Percentiles rank a stretch among this genome's conserved stretches.
Evolutionary conservation across 2,797 vertebrate species (phyloP).

Genomic region (Intellagama lesueurii): DNA sequence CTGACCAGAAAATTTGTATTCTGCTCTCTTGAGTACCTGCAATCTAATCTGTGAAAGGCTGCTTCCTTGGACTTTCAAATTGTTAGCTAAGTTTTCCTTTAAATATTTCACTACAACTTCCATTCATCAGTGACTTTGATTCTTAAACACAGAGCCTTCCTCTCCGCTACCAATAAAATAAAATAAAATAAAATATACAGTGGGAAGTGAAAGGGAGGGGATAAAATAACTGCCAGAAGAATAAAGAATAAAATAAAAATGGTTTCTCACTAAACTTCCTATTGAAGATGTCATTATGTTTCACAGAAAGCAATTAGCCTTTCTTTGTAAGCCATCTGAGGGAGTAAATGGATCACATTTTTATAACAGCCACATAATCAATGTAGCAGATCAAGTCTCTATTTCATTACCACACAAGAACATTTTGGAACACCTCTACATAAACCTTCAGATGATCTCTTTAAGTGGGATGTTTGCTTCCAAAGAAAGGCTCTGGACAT

Average conservation of each 20-base stretch:
- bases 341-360: conserved; percentile 62
- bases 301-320: conserved; percentile 55
- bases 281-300: conserved; percentile 31
- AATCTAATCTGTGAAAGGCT: background rate
- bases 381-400: conserved; percentile 51
- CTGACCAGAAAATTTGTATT: conserved; percentile 8
- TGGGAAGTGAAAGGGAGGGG: background rate
- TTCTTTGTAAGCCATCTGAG: conserved; percentile 60
- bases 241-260: background rate
- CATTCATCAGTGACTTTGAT: conserved; percentile 3
- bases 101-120: conserved; percentile 37
- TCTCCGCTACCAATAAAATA: background rate
- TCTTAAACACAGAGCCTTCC: conserved; percentile 33
- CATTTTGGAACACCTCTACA: conserved; percentile 56
- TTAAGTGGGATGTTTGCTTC: background rate
- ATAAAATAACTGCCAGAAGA: conserved; percentile 29
- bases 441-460: conserved; percentile 8
- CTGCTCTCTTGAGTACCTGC: background rate
- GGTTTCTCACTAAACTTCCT: conserved; percentile 25
- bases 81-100: conserved; percentile 35
- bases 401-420: conserved; percentile 54
- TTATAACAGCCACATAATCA: conserved; percentile 57
- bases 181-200: background rate
- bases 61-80: conserved; percentile 24
- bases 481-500: background rate